Evolutionary conservation across 2,113 vertebrate genomes (phyloP).

Genomic region (Rhinoptilus africanus): DNA sequence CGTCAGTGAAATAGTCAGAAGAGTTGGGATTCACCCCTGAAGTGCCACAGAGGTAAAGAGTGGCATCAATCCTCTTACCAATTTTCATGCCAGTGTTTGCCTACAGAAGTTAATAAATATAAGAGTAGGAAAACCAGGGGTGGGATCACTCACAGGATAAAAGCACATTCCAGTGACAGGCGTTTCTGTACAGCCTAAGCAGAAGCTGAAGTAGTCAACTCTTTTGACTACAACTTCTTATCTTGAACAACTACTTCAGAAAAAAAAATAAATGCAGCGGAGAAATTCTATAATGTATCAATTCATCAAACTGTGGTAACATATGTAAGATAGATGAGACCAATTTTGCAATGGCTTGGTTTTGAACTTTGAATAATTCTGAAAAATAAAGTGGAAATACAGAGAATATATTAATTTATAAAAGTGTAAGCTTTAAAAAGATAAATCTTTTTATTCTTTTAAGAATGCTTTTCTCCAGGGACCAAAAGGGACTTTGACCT

Average conservation of each 20-base stretch:
- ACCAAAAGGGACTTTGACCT: not conserved
- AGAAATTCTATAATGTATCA: not conserved
- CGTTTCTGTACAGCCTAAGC: rapidly evolving
- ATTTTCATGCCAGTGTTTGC: not conserved
- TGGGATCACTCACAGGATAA: rapidly evolving
- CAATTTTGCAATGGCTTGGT: not conserved
- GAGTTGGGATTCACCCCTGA: not conserved
- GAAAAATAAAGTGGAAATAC: not conserved
- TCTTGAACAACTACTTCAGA: not conserved
- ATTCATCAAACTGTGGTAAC: not conserved
- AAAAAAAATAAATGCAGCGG: not conserved
- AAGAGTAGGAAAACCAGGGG: not conserved
- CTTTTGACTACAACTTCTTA: not conserved
- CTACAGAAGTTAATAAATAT: not conserved
- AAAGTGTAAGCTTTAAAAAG: not conserved
- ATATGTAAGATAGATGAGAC: not conserved
- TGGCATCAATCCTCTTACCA: rapidly evolving
- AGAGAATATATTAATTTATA: not conserved
- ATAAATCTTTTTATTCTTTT: not conserved
- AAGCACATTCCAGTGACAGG: not conserved
- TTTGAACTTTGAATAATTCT: not conserved
- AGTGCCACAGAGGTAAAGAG: not conserved
- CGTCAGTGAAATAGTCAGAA: not conserved
- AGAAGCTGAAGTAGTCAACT: not conserved
- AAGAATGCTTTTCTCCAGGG: not conserved